Percentiles rank a stretch among this genome's conserved stretches.
Evolutionary conservation across 2,113 vertebrate species (phyloP).

Genomic region (Channa maculata): DNA sequence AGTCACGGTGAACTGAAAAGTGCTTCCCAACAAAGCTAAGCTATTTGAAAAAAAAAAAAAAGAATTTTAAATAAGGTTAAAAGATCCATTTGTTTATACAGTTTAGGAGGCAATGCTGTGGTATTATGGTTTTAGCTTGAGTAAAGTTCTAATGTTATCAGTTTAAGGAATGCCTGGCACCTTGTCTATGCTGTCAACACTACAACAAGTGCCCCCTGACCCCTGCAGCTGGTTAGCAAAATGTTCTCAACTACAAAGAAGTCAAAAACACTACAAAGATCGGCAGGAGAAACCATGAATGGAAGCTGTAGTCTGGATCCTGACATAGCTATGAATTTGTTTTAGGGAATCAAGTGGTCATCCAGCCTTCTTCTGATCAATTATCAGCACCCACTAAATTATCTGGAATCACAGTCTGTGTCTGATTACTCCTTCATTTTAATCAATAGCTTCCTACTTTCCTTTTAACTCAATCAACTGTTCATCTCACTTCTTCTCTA

Average conservation of each 20-base stretch:
- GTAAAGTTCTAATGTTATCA: slow-evolving; percentile 25
- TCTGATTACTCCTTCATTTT: no score
- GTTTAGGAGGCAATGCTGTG: background rate
- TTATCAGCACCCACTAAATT: no score
- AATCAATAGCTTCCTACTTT: background rate
- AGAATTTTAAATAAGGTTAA: background rate
- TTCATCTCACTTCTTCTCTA: slow-evolving; percentile 71
- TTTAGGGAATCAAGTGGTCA: no score
- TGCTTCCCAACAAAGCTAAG: no score
- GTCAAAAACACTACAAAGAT: background rate
- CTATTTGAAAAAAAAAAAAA: background rate
- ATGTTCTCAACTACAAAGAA: slow-evolving; percentile 6
- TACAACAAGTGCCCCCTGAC: slow-evolving; percentile 46
- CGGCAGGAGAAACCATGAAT: background rate
- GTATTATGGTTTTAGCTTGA: background rate
- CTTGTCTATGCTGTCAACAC: slow-evolving; percentile 52
- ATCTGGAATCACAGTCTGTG: no score
- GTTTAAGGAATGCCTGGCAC: slow-evolving; percentile 62
- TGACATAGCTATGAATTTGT: no score
- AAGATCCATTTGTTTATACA: no score
- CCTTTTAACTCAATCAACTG: background rate
- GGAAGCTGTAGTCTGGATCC: background rate
- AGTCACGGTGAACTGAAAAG: no score
- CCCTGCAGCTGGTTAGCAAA: slow-evolving; percentile 62
- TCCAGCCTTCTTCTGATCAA: no score